Evolutionary conservation across 2,113 vertebrate species (phyloP).

Genomic region (Cebidichthys violaceus): DNA sequence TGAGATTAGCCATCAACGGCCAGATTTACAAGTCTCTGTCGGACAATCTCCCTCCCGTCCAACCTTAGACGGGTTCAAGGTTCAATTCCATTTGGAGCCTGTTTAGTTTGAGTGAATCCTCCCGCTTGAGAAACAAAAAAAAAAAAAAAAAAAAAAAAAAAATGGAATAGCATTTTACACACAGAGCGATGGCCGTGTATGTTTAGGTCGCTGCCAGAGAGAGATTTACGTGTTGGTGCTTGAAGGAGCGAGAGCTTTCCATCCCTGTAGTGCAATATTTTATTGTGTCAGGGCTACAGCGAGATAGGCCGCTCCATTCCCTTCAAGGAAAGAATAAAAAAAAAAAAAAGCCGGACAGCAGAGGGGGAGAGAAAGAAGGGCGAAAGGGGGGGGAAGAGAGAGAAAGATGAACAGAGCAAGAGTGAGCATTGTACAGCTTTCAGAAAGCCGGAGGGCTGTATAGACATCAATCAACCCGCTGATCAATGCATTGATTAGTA

Average conservation of each 20-base stretch:
- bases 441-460: conserved; percentile 44
- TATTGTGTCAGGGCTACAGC: conserved; percentile 69
- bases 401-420: conserved; percentile 48
- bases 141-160: neutral
- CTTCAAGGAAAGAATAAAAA: conserved; percentile 48
- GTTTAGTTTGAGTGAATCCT: conserved; percentile 59
- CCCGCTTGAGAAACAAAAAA: neutral
- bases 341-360: conserved; percentile 55
- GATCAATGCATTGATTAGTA: conserved; percentile 79
- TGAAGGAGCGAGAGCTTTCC: conserved; percentile 62
- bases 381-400: neutral
- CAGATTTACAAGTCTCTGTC: conserved; percentile 73
- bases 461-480: conserved; percentile 67
- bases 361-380: conserved; percentile 30
- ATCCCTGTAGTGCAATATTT: conserved; percentile 64
- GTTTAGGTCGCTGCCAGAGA: conserved; percentile 60
- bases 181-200: conserved; percentile 26
- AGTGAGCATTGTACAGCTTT: conserved; percentile 54
- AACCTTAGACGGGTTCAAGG: conserved; percentile 73
- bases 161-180: conserved; percentile 36
- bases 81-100: conserved; percentile 69
- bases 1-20: conserved; percentile 68
- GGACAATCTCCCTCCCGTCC: conserved; percentile 52
- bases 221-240: conserved; percentile 71
- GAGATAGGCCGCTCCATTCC: conserved; percentile 52